These are phyloP conservation scores for Nipponia nippon DNA, from an alignment of 2,113 vertebrate genomes.

Conservation along the genomic window DNA sequence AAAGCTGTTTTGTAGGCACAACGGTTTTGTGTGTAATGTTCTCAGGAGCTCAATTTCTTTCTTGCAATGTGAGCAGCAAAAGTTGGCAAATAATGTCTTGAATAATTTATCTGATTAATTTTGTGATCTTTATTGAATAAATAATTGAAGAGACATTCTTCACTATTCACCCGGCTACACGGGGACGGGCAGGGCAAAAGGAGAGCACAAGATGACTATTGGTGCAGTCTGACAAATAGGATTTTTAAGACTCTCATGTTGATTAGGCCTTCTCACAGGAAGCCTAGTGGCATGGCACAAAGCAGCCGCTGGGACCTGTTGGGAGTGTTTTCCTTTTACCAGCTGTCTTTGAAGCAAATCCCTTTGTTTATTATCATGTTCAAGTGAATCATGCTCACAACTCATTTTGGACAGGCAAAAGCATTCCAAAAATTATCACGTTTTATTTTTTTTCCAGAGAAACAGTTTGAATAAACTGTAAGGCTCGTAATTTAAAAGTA, in stretches of 20 bases:
- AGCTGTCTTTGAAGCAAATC: background rate
- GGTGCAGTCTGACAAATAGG: background rate
- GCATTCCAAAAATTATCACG: no score
- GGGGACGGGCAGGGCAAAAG: background rate
- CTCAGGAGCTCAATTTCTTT: background rate
- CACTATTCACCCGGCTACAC: background rate
- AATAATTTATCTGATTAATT: conserved; percentile 42
- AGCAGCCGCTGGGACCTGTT: background rate
- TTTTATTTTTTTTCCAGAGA: background rate
- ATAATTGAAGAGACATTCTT: background rate
- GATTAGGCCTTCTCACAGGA: background rate
- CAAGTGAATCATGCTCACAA: background rate
- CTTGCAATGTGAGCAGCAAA: background rate
- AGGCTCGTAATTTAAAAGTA: background rate
- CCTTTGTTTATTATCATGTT: background rate
- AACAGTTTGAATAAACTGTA: background rate
- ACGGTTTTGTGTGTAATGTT: background rate
- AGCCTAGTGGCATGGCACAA: background rate
- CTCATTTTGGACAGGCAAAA: no score
- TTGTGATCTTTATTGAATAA: background rate
- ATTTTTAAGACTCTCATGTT: background rate
- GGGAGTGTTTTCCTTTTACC: background rate
- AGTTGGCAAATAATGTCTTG: background rate
- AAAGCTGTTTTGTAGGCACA: background rate
- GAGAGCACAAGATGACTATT: background rate